Evolutionary conservation across 1,140 invertebrate species (phyloP), one percentile per base, ranked within the genome.

Genomic region (Doryteuthis pealeii): DNA sequence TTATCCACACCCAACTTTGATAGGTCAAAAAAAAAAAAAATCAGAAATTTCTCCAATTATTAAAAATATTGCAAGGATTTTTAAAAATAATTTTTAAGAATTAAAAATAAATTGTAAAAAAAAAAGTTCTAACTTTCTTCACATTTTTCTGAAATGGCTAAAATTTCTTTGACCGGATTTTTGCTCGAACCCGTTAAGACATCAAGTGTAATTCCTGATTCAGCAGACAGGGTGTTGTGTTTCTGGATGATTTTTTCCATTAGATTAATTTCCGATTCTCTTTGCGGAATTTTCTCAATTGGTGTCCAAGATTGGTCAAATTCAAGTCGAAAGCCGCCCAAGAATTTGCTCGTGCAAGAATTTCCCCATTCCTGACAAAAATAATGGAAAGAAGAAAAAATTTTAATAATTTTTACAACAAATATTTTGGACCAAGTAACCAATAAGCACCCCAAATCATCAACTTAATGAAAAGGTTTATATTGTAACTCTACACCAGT

Each of bases 281-380:
- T 72, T n/a, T 73, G 22, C 33, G 72, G 66, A 1, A 87, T 58
- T 70, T 85, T 75, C 40, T 83, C 80, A 2, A 83, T 72, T 3
- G 91, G 89, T 12, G 92, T 93, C 92, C 92, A 94, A 15, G 91
- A 91, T 73, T 90, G 87, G 85, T 94, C 92, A 65, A 89, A 85
- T 82, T 94, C 92, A 32, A 93, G 84, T 82, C 91, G 90, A 79
- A 90, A 94, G 45, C 91, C 91, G 31, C 92, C 92, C 67, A 92
- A 86, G 80, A 90, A 92, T 33, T 86, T 84, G 79, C 93, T 91
- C n/a, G 90, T 88, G 83, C 88, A 88, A 1, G 85, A 84, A 22
- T 81, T 73, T 58, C 90, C 90, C 92, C 92, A 93, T 84, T 93
- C 92, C 91, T 93, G 77, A 30, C 87, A 79, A 30, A 72, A 28